A percentile compares a stretch with the other conserved stretches of the same genome.
These are phyloP conservation scores for Xestia sexstrigata DNA, from an alignment of 2,888 invertebrate genomes.

Conservation along the genomic window DNA sequence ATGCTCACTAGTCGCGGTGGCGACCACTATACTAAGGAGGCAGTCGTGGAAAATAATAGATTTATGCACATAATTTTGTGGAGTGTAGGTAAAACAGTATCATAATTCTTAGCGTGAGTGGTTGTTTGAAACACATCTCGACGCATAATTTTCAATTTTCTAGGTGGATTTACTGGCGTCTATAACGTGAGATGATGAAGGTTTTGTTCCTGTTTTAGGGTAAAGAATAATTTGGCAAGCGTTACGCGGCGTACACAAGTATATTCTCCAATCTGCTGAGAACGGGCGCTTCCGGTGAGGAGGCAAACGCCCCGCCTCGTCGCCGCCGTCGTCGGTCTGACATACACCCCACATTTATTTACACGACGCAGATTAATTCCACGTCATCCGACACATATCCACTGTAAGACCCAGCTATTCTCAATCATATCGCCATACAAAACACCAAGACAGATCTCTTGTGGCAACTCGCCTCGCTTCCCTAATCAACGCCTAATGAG, in stretches of 20 bases:
- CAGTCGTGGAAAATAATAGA: conserved; percentile 2
- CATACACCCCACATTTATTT: conserved; percentile 87
- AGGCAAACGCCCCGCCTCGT: conserved; percentile 69
- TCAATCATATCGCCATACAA: conserved; percentile 78
- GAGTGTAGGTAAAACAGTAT: conserved; percentile 34
- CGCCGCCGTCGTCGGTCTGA: conserved; percentile 75
- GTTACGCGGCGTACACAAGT: conserved; percentile 68
- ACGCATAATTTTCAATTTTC: conserved; percentile 74
- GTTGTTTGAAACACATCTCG: conserved; percentile 47
- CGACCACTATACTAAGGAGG: too few relatives aligned
- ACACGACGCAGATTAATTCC: conserved; percentile 87
- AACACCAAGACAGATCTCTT: conserved; percentile 67
- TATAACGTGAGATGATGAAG: conserved; percentile 74
- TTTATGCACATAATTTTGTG: conserved; percentile 37
- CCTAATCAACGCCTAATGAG: conserved; percentile 68
- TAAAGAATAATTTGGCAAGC: conserved; percentile 79
- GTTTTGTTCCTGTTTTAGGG: conserved; percentile 75
- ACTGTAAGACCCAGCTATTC: conserved; percentile 73
- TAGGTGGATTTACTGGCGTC: conserved; percentile 72
- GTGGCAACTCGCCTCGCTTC: conserved; percentile 58
- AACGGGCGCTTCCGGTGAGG: conserved; percentile 72
- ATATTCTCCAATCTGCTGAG: conserved; percentile 76
- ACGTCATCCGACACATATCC: conserved; percentile 84
- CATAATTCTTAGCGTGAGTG: conserved; percentile 39
- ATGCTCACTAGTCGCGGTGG: too few relatives aligned